Evolutionary conservation across 2,888 invertebrate species (phyloP), one percentile per base, ranked within the genome.

Genomic region (Halocaridina rubra): DNA sequence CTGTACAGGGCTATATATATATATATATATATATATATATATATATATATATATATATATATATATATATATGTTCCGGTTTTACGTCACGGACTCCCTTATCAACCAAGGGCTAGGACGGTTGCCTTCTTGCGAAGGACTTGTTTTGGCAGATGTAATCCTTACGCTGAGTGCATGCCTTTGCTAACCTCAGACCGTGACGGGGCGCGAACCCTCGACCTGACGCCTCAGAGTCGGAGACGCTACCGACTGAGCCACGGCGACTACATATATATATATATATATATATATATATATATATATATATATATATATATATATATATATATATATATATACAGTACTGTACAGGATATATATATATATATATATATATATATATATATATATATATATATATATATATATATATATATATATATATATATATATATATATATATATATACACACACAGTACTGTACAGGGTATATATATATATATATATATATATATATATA

Each of bases 401-500:
- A 39, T 39, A 39, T 39, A 39, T 39, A 39, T 39, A 39, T 39
- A 39, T 39, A 39, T 39, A 39, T 39, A 39, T 39, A 39, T 39
- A 39, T 39, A 39, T 39, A 39, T 39, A 39, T 39, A 39, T 39
- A 39, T 39, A 39, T 39, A 39, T 39, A 39, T 39, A 39, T 39
- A 39, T 39, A 39, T 39, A 39, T 13, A 71, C n/a, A 30, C 2
- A 30, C 32, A 4, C 27, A 27, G 32, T n/a, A 27, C 30, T 71
- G n/a, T 7, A 46, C 8, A 39, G 8, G 19, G 22, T 74, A 46
- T 74, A 39, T 46, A 39, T 46, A 39, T 74, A 39, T 46, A 39
- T 74, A 39, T 77, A 59, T 77, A 59, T 77, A 59, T 61, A 59
- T 77, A 59, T 77, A 59, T 77, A 77, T 77, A 77, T 61, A 77